Evolutionary conservation across 2,797 vertebrate genomes (phyloP), one percentile per base, ranked within the genome.

Genomic region (Hyperoplus immaculatus): DNA sequence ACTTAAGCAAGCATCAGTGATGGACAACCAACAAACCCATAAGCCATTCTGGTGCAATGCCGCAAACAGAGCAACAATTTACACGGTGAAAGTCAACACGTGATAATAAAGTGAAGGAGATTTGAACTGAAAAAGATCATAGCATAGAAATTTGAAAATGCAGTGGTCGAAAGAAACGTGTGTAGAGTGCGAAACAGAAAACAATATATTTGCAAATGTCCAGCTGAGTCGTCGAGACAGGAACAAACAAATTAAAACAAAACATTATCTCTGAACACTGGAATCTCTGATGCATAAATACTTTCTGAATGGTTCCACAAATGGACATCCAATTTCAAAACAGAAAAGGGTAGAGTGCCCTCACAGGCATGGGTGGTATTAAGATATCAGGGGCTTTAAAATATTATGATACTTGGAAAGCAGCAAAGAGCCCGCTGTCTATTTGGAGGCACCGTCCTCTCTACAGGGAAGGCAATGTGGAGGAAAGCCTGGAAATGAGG

Each of bases 341-440:
- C 53, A 64, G 42, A 86, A 29, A 58, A 78, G 53, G 66, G 11
- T 53, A 59, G 63, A 42, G 72, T 72, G 69, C 69, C 77, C 78
- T 77, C 63, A 36, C 75, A 68, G 83, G 75, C 54, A 77, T 87
- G 78, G 53, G 42, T 70, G 72, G 80, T 58, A 78, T 87, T 64
- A 50, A 79, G 38, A 80, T 72, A 69, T 45, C 62, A 39, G 41
- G 49, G 65, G 57, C 36, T 82, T 72, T 78, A 81, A 76, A 80
- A 82, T 81, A 73, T 79, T 72, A 67, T 68, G 77, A 88, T 75
- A 62, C 67, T 83, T 89, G 85, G 78, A 78, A 82, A 82, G 73
- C 72, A 71, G 62, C 65, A 57, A 59, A 71, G 68, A 82, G 83
- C 64, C 53, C 88, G 86, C 45, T 47, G 46, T 78, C 74, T 84